These are phyloP conservation scores for Helogale parvula DNA, from an alignment of 2,113 vertebrate species.

Conservation along the genomic window DNA sequence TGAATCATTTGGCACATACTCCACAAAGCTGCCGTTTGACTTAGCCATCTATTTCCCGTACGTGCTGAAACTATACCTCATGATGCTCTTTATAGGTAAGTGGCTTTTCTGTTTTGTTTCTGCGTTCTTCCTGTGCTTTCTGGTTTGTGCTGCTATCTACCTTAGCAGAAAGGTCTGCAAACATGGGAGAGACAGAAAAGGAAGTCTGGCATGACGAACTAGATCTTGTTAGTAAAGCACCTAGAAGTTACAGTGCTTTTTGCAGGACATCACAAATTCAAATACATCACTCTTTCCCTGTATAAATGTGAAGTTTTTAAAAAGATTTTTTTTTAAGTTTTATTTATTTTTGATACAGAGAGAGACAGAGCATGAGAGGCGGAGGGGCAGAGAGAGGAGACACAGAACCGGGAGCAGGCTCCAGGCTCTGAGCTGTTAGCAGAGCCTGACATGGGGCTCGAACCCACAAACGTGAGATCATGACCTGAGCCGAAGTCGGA, in stretches of 20 bases:
- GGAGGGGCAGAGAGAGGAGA: too few species aligned
- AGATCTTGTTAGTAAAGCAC: background rate
- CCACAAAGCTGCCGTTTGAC: conserved; percentile 78
- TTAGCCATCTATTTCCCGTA: conserved; percentile 84
- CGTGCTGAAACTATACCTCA: conserved; percentile 88
- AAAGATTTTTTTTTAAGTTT: too few species aligned
- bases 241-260: conserved; percentile 2
- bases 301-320: too few species aligned
- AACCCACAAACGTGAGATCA: too few species aligned
- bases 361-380: too few species aligned
- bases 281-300: background rate
- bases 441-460: too few species aligned
- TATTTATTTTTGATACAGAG: too few species aligned
- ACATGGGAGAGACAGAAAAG: background rate
- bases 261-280: background rate
- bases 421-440: too few species aligned
- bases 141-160: background rate
- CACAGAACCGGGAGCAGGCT: too few species aligned
- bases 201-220: background rate
- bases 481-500: too few species aligned
- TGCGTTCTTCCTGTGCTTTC: background rate
- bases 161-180: background rate
- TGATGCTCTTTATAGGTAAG: conserved; percentile 91
- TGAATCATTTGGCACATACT: conserved; percentile 85
- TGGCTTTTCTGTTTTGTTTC: conserved; percentile 46